Conservation (phyloP, 2,113 vertebrate species). For the Indicator maculatus region DNA sequence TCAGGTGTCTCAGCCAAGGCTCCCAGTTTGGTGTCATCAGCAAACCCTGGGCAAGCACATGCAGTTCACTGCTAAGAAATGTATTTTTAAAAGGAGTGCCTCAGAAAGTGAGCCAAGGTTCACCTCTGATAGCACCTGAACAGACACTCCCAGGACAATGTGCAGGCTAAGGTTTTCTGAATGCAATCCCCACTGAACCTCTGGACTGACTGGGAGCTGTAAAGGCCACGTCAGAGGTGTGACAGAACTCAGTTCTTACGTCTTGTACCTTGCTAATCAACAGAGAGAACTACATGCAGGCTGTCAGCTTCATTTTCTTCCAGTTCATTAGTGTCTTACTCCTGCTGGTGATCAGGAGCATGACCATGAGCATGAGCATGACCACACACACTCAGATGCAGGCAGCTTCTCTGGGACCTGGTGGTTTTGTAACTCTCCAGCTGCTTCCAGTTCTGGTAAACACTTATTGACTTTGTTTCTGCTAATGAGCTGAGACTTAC, state of each 20-base stretch:
- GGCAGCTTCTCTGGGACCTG: background rate
- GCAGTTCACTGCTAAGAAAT: background rate
- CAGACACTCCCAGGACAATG: background rate
- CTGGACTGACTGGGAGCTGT: background rate
- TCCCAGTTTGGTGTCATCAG: too few relatives aligned
- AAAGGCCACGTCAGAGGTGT: background rate
- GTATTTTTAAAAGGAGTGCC: background rate
- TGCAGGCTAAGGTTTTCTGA: background rate
- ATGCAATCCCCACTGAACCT: background rate
- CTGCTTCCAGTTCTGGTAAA: slow-evolving; percentile 51
- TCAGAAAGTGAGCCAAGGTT: slow-evolving; percentile 1
- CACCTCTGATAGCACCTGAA: background rate
- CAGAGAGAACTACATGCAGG: background rate
- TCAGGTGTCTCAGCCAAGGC: too few relatives aligned
- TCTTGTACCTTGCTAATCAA: background rate
- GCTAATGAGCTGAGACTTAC: slow-evolving; percentile 58
- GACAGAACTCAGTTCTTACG: background rate
- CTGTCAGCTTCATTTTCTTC: background rate
- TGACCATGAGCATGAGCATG: background rate
- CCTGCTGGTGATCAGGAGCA: background rate
- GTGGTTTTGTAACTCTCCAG: slow-evolving; percentile 7
- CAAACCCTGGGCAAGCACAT: background rate
- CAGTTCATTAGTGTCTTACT: background rate
- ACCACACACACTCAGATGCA: background rate
- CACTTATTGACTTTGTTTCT: slow-evolving; percentile 44